Percentiles rank a stretch among this genome's conserved stretches.
These are phyloP conservation scores for Ianthella basta DNA, from an alignment of 37 sponge, comb jelly and placozoan genomes.

Conservation along the genomic window DNA sequence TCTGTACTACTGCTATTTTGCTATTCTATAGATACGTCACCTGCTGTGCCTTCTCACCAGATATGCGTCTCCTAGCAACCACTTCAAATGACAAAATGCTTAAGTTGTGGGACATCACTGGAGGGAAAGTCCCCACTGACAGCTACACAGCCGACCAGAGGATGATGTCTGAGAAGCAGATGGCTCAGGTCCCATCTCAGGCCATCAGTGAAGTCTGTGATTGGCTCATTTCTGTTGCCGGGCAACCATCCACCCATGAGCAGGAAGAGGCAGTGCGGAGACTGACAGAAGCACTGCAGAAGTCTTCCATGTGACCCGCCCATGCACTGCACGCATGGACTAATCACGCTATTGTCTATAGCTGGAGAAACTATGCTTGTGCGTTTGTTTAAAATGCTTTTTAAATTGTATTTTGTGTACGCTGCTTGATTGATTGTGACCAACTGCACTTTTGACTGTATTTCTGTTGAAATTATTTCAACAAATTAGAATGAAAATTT, in stretches of 20 bases:
- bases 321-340: background rate
- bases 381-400: too few relatives aligned
- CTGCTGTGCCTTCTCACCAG: conserved; percentile 65
- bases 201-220: conserved; percentile 46
- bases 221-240: conserved; percentile 43
- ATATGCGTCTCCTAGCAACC: conserved; percentile 45
- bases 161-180: background rate
- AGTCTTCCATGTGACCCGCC: too few relatives aligned
- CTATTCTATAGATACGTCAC: conserved; percentile 58
- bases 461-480: too few relatives aligned
- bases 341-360: too few relatives aligned
- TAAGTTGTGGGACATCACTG: conserved; percentile 52
- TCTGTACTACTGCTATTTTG: too few relatives aligned
- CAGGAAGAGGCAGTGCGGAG: background rate
- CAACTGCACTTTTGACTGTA: too few relatives aligned
- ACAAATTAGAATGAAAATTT: too few relatives aligned
- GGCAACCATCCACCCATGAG: conserved; percentile 22
- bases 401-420: too few relatives aligned
- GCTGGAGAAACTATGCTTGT: too few relatives aligned
- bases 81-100: conserved; percentile 68
- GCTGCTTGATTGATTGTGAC: too few relatives aligned
- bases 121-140: background rate
- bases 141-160: background rate
- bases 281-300: too few relatives aligned
- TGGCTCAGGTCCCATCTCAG: background rate